These are phyloP conservation scores for Philaenus spumarius DNA, from an alignment of 1,140 invertebrate genomes.

Conservation along the genomic window DNA sequence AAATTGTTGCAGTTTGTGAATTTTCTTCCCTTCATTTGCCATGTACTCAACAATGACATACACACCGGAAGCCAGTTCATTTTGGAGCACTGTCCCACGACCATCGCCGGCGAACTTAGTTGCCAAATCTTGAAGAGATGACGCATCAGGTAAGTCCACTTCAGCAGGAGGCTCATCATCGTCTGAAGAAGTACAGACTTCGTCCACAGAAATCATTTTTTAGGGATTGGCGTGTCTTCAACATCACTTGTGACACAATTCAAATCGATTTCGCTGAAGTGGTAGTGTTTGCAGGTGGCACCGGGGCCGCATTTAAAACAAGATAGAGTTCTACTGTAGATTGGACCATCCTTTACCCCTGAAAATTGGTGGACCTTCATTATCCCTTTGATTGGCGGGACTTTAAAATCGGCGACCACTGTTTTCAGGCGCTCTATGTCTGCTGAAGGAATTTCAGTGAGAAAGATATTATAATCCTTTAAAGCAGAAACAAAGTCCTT, in stretches of 20 bases:
- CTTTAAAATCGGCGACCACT: too few relatives aligned
- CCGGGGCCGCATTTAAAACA: not conserved
- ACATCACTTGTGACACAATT: not conserved
- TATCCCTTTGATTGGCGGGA: too few relatives aligned
- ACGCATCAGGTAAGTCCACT: not conserved
- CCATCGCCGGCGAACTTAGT: not conserved
- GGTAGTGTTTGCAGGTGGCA: not conserved
- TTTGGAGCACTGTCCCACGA: not conserved
- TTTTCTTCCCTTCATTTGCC: not conserved
- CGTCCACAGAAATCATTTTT: not conserved
- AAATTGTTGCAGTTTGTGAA: too few relatives aligned
- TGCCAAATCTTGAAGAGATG: not conserved
- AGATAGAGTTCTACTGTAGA: not conserved
- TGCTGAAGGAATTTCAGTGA: not conserved
- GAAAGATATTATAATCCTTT: not conserved
- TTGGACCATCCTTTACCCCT: too few relatives aligned
- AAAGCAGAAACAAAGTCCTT: too few relatives aligned
- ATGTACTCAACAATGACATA: not conserved
- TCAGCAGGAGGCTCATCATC: not conserved
- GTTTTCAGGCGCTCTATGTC: too few relatives aligned
- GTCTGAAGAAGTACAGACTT: not conserved
- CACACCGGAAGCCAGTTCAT: not conserved
- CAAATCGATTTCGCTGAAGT: not conserved
- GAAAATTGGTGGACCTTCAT: too few relatives aligned
- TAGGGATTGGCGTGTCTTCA: not conserved